Base-by-base conservation (phyloP, 2,797 vertebrate species). In the Ptychobarbus kaznakovi region DNA sequence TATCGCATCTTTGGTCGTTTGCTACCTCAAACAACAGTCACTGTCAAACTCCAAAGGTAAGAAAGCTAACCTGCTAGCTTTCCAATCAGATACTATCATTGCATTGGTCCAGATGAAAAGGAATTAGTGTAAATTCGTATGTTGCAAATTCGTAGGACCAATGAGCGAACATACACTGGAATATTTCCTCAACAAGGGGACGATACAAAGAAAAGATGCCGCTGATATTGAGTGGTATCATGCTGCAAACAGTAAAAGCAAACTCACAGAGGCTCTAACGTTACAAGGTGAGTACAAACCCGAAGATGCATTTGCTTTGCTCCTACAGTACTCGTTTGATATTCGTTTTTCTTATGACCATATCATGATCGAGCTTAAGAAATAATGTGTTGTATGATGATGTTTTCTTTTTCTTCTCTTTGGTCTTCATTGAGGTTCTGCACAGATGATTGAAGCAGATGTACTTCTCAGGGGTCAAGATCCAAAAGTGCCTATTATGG, bases 371-470 rank as follows among this genome's bases (percentile, higher is more conserved):
- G 12, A 40, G 8, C 25, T 18, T 49, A 46, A 35, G 6, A 35
- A 35, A 3, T 32, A 22, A n/a, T n/a, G 42, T 35, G 4, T 53
- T 20, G 1, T 6, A 3, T 80, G 18, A 20, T 16, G 1, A 4
- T 4, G 10, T 56, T 11, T 65, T 76, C n/a, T n/a, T n/a, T n/a
- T n/a, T n/a, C n/a, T n/a, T n/a, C 51, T 53, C 20, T 61, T 25
- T 42, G 25, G 51, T 49, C 56, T 42, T 46, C 15, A 68, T 42
- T 35, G 13, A 95, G 98, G 96, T 88, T 83, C 93, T 5, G 93
- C 89, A 84, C 97, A 97, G 81, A 99, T 99, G 97, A 93, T 99
- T 18, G 98, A 99, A 92, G 98, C 96, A 0, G 98, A 99, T 87
- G 86, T 99, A 66, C 88, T 97, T 18, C 92, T 98, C 38, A 93